These are phyloP conservation scores for Endotricha flammealis DNA, from an alignment of 2,888 invertebrate species.

Conservation along the genomic window DNA sequence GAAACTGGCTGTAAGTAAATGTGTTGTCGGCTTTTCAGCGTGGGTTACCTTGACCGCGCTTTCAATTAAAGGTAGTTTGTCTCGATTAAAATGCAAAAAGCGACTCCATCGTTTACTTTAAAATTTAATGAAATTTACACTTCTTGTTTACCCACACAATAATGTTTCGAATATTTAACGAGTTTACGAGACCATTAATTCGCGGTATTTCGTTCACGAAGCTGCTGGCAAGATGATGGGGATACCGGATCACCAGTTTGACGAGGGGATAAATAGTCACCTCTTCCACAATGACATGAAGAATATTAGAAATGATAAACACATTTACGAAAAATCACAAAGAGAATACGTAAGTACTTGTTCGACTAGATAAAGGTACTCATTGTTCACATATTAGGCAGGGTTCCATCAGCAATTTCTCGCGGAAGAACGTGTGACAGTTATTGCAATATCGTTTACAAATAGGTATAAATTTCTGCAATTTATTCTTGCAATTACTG, in stretches of 20 bases:
- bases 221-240: slow-evolving; percentile 29
- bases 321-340: slow-evolving; percentile 52
- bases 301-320: slow-evolving; percentile 42
- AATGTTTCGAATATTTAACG: slow-evolving; percentile 32
- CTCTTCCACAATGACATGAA: slow-evolving; percentile 59
- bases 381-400: no score
- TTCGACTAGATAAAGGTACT: no score
- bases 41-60: no score
- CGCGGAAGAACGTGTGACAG: no score
- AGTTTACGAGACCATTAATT: slow-evolving; percentile 29
- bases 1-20: no score
- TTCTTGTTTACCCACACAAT: slow-evolving; percentile 48
- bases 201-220: slow-evolving; percentile 13
- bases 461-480: no score
- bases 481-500: no score
- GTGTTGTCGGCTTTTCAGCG: no score
- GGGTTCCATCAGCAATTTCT: no score
- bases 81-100: slow-evolving; percentile 60
- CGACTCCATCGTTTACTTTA: slow-evolving; percentile 50
- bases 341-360: slow-evolving; percentile 57
- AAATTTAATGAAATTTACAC: slow-evolving; percentile 65
- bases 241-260: slow-evolving; percentile 62
- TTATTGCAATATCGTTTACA: no score
- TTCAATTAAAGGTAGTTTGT: no score
- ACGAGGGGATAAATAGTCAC: slow-evolving; percentile 58